Conservation (phyloP, 2,888 invertebrate genomes). For the Tetanocera ferruginea region DNA sequence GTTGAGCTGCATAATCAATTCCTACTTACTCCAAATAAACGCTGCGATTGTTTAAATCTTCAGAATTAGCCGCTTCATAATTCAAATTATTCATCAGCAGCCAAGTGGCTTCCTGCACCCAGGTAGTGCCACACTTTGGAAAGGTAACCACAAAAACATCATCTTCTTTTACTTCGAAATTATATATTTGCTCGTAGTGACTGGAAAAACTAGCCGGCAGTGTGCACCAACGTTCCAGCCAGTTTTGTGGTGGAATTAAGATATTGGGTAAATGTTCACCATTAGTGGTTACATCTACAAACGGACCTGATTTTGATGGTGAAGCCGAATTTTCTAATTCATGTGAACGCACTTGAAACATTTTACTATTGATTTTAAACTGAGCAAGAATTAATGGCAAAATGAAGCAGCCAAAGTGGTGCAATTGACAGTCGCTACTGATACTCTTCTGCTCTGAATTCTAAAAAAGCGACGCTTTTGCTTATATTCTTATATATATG, state of each 20-base stretch:
- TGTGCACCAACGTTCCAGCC: constrained; percentile 44
- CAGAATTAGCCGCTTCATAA: constrained; percentile 43
- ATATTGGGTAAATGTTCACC: constrained; percentile 40
- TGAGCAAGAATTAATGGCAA: not conserved
- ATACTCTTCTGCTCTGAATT: no score
- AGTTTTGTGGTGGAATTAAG: constrained; percentile 28
- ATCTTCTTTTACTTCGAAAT: constrained; percentile 50
- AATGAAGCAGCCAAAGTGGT: not conserved
- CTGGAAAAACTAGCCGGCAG: constrained; percentile 35
- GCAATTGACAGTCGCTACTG: not conserved
- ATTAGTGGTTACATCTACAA: constrained; percentile 34
- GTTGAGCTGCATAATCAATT: no score
- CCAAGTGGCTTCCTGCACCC: constrained; percentile 55
- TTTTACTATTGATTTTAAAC: not conserved
- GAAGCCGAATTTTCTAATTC: no score
- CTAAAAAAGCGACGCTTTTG: no score
- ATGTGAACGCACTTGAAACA: not conserved
- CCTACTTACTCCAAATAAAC: constrained; percentile 49
- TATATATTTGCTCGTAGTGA: constrained; percentile 30
- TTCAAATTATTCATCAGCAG: constrained; percentile 52
- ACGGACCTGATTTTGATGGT: not conserved
- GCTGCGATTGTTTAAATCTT: constrained; percentile 39
- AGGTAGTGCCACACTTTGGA: constrained; percentile 54
- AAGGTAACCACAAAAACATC: constrained; percentile 51
- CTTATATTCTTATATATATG: no score